Base-by-base conservation (phyloP, 2,888 invertebrate genomes). In the Brenthis hecate region DNA sequence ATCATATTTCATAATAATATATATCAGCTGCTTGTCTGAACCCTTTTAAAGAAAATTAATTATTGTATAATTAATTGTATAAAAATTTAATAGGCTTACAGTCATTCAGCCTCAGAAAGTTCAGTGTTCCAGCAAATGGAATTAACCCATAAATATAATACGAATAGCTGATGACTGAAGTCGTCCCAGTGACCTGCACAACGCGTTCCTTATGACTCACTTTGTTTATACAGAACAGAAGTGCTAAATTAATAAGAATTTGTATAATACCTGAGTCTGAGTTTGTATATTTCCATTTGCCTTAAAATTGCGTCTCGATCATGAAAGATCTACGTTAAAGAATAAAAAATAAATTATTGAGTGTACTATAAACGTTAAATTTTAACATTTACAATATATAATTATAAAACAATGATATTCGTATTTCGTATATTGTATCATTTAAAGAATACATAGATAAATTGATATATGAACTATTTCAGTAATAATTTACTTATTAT, bases 61-160 rank as follows among this genome's bases (percentile, higher is more conserved):
- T n/a, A n/a, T n/a, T n/a, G n/a, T n/a, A n/a, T n/a, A n/a, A 75
- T 67, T 68, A 69, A 73, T 65, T 63, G 66, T 68, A 76, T 84
- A 84, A 43, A 43, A 43, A 6, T 6, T 83, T 28, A 5, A 80
- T 80, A 76, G 76, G 77, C 71, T 74, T 78, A 80, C 78, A 81
- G 80, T 81, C 75, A 73, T 75, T 73, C 71, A 78, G 76, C 72
- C 73, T 79, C 79, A 75, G 78, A 72, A 68, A 74, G 77, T 77
- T 84, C 88, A 81, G 85, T 79, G 80, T 76, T 76, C 75, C 53
- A 66, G 74, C 80, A 91, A 82, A 76, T 89, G 76, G 91, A 91
- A 28, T 91, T 89, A 91, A 91, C 87, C 78, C 76, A 75, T 77
- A 76, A 84, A 85, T 85, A 85, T 86, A 79, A 83, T 82, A 81